Base-by-base conservation (phyloP, 1,140 invertebrate genomes). In the Plutomurus gul region DNA sequence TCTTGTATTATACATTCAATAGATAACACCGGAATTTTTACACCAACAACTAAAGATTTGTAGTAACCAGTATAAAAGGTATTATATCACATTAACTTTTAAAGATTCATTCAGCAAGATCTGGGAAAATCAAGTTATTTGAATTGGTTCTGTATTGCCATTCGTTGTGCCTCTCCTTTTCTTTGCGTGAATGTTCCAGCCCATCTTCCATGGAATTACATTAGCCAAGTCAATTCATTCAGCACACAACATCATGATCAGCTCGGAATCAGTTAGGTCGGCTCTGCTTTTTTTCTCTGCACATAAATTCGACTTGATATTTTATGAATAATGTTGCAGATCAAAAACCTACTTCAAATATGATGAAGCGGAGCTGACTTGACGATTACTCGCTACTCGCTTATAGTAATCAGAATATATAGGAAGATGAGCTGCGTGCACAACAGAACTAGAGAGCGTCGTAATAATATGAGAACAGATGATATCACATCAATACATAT, bases 161-260 rank as follows among this genome's bases (percentile, higher is more conserved):
- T 33, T 51, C 25, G 18, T 51, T 65, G n/a, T n/a, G 56, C 56
- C 56, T 65, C 56, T 33, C 56, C 56, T 65, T 65, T 33, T 65
- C 56, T n/a, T 65, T 65, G 56, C 56, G 56, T 65, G 56, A 65
- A 65, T 65, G 56, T 65, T 65, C 56, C 56, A 65, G 56, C 56
- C 56, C 56, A 65, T 65, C n/a, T n/a, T n/a, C n/a, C n/a, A n/a
- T n/a, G n/a, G n/a, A n/a, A n/a, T n/a, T n/a, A n/a, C n/a, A n/a
- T n/a, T n/a, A n/a, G n/a, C n/a, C n/a, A n/a, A n/a, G n/a, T n/a
- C n/a, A n/a, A n/a, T n/a, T n/a, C n/a, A n/a, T n/a, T n/a, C n/a
- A n/a, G n/a, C n/a, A n/a, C n/a, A n/a, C n/a, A n/a, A n/a, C n/a
- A n/a, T n/a, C n/a, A n/a, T n/a, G n/a, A n/a, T n/a, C n/a, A n/a